Conservation (phyloP, 2,797 vertebrate genomes). For the Coregonus ussuriensis region DNA sequence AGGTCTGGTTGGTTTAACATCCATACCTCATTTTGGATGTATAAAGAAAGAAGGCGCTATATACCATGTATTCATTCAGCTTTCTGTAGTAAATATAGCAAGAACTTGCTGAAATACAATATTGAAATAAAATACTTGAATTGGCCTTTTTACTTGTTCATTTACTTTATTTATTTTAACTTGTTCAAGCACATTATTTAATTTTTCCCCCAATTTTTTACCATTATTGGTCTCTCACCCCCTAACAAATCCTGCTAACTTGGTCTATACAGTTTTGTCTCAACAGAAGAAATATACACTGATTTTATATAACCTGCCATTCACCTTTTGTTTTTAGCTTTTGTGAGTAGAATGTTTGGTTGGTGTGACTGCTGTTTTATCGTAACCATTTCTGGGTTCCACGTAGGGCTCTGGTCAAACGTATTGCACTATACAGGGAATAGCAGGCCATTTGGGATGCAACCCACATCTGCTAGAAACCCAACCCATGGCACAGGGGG, state of each 20-base stretch:
- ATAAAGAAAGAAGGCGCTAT: slow-evolving; percentile 30
- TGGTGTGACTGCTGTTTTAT: slow-evolving; percentile 56
- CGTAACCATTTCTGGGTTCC: slow-evolving; percentile 63
- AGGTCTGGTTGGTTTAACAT: not conserved
- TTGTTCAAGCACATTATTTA: too few species aligned
- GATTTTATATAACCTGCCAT: slow-evolving; percentile 54
- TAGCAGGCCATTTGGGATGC: not conserved
- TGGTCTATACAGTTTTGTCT: not conserved
- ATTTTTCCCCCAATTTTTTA: not conserved
- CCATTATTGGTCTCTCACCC: not conserved
- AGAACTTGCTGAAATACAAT: slow-evolving; percentile 31
- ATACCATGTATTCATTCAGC: slow-evolving; percentile 36
- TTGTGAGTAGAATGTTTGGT: slow-evolving; percentile 36
- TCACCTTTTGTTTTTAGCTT: slow-evolving; percentile 53
- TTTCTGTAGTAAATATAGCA: slow-evolving; percentile 39
- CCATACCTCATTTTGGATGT: slow-evolving; percentile 38
- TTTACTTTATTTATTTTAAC: not conserved
- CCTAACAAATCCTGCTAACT: not conserved
- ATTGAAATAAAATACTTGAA: slow-evolving; percentile 15
- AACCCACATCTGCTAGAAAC: slow-evolving; percentile 45
- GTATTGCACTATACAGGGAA: not conserved
- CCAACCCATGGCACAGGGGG: slow-evolving; percentile 72
- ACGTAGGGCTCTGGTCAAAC: not conserved
- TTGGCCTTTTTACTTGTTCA: not conserved
- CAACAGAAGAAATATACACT: slow-evolving; percentile 43